Percentiles rank a stretch among this genome's conserved stretches.
phyloP scores from a whole-genome alignment of 2,113 vertebrate genomes.

The Cyanistes caeruleus region DNA sequence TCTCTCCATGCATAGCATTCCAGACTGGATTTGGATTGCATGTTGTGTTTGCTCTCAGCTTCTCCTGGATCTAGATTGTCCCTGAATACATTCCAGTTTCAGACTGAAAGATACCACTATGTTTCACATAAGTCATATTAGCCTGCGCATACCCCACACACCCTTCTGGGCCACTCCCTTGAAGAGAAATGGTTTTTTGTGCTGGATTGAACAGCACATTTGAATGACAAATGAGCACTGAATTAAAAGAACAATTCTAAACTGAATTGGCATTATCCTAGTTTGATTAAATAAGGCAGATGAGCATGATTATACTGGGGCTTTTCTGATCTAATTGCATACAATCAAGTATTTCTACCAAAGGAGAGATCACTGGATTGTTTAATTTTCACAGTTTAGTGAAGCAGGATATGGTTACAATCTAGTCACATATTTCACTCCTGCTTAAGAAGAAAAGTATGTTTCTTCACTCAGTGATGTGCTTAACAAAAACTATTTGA shows the following conservation, averaged over 20 bases:
- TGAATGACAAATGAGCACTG: not conserved
- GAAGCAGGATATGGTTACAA: not conserved
- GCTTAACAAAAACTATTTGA: not conserved
- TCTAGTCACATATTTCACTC: not conserved
- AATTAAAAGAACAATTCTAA: not conserved
- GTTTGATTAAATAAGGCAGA: not conserved
- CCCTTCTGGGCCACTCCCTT: not conserved
- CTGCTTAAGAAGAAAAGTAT: not conserved
- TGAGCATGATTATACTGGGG: not conserved
- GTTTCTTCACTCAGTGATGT: not conserved
- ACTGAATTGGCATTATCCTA: not conserved
- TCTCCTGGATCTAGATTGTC: not conserved
- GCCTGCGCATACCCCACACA: not conserved
- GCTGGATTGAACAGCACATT: not conserved
- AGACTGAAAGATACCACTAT: not conserved
- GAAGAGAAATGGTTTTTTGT: not conserved
- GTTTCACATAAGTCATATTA: not conserved
- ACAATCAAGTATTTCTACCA: not conserved
- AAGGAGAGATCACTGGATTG: not conserved
- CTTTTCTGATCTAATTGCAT: not conserved
- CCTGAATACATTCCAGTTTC: not conserved
- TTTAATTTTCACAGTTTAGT: not conserved
- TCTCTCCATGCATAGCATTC: not conserved
- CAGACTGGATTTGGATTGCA: not conserved
- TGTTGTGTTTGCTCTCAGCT: not conserved